Percentiles rank a stretch among this genome's conserved stretches.
These are phyloP conservation scores for Diachasmimorpha longicaudata DNA, from an alignment of 1,140 invertebrate species.

Conservation along the genomic window DNA sequence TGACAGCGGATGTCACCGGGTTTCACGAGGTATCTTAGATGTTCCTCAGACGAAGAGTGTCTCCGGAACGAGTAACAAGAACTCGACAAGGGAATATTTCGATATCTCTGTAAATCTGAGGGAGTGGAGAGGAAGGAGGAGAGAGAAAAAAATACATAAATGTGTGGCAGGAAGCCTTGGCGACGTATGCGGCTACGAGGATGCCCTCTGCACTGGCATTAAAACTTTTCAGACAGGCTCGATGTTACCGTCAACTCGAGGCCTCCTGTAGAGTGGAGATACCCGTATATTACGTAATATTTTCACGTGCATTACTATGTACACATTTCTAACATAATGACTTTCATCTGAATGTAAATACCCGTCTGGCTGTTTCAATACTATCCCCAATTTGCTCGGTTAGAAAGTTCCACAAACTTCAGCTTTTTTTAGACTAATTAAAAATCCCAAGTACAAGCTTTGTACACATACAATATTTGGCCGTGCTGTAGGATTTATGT, in stretches of 20 bases:
- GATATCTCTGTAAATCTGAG: constrained; percentile 4
- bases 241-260: constrained; percentile 6
- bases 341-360: neutral
- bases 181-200: constrained; percentile 5
- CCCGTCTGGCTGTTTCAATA: too few relatives aligned
- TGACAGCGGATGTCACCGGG: neutral
- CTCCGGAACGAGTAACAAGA: neutral
- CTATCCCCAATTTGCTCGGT: too few relatives aligned
- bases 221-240: constrained; percentile 7
- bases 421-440: too few relatives aligned
- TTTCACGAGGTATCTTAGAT: constrained; percentile 1
- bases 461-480: too few relatives aligned
- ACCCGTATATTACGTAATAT: neutral
- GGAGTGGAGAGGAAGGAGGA: neutral
- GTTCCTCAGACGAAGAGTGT: neutral
- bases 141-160: neutral
- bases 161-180: neutral
- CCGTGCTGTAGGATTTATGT: too few relatives aligned
- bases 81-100: constrained; percentile 4
- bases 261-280: neutral
- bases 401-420: too few relatives aligned
- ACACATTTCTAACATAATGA: neutral
- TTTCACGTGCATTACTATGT: neutral
- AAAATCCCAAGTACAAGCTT: too few relatives aligned
- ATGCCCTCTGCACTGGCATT: neutral